Base-by-base conservation (phyloP, 2,888 invertebrate species). In the Dastarcus helophoroides region DNA sequence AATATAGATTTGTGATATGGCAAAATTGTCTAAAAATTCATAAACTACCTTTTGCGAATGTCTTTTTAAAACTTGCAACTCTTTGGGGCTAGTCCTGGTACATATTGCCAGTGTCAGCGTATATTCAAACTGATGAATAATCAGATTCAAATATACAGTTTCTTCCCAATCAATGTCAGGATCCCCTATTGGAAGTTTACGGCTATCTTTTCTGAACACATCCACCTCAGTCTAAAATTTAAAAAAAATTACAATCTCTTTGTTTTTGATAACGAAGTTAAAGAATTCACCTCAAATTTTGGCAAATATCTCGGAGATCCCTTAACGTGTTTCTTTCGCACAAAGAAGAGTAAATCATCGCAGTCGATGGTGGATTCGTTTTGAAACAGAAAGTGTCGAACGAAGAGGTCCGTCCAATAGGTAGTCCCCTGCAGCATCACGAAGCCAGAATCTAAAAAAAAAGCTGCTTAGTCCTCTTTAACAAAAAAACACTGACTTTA, bases 161-260 rank as follows among this genome's bases (percentile, higher is more conserved):
- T 98, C 97, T 65, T 97, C 95, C 97, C 97, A 98, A 65, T 97
- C 94, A 50, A 95, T 83, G 56, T 88, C 88, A 23, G 86, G 84
- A 67, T 97, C 94, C 37, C 90, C 90, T 52, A 94, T 85, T 29
- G 97, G 97, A 53, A 95, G 69, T 63, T 94, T 93, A 56, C 90
- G 82, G 53, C 94, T 94, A 64, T 94, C 93, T 65, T 93, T 89
- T 41, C 97, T 80, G 67, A 90, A 95, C 42, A 97, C 97, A 67
- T 97, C 94, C 44, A 97, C 84, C 63, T 88, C 86, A 54, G 89
- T 89, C 81, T 91, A 64, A 47, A 56, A 65, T 13, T 21, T 5
- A 26, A 14, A 17, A 7, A 6, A 17, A 17, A 6, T 7, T n/a
- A 17, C 6, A n/a, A n/a, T n/a, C n/a, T n/a, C n/a, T n/a, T n/a